phyloP scores from a whole-genome alignment of 2,797 vertebrate genomes.

The Syngnathus rostellatus region DNA sequence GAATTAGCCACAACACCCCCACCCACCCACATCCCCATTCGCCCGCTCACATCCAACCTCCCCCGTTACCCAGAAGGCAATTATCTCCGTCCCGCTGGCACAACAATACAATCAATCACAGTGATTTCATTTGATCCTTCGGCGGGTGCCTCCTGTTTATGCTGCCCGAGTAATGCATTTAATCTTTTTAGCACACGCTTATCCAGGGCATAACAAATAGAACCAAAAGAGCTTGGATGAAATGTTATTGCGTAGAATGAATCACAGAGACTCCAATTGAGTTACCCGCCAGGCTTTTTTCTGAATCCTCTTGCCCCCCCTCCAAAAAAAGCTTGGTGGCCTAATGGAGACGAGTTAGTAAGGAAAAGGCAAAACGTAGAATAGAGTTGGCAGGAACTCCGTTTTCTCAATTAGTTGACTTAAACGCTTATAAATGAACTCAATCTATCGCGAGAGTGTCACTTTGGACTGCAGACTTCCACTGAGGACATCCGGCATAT shows the following conservation, averaged over 20 bases:
- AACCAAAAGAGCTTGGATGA: slow-evolving; percentile 68
- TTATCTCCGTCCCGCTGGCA: slow-evolving; percentile 68
- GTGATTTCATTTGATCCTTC: slow-evolving; percentile 75
- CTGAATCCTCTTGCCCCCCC: slow-evolving; percentile 29
- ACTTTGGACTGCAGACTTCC: neutral
- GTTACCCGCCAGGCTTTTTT: slow-evolving; percentile 13
- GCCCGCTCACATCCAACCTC: neutral
- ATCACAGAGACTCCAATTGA: slow-evolving; percentile 66
- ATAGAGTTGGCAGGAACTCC: slow-evolving; percentile 29
- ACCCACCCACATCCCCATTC: slow-evolving; percentile 56
- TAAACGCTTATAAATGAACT: neutral
- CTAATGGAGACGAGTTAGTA: slow-evolving; percentile 53
- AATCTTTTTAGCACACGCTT: slow-evolving; percentile 74
- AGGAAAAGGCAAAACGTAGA: slow-evolving; percentile 37
- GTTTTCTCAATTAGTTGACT: slow-evolving; percentile 5
- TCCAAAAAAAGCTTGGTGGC: slow-evolving; percentile 57
- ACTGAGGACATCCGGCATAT: neutral
- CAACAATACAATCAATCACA: slow-evolving; percentile 75
- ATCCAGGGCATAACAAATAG: slow-evolving; percentile 69
- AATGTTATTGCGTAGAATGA: slow-evolving; percentile 74
- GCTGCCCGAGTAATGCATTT: slow-evolving; percentile 73
- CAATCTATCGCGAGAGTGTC: neutral
- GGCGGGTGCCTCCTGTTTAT: slow-evolving; percentile 69
- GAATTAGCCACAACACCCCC: slow-evolving; percentile 53
- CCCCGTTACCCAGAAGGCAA: slow-evolving; percentile 69